Evolutionary conservation across 1,140 invertebrate genomes (phyloP).

Genomic region (Sminthurides bifidus): DNA sequence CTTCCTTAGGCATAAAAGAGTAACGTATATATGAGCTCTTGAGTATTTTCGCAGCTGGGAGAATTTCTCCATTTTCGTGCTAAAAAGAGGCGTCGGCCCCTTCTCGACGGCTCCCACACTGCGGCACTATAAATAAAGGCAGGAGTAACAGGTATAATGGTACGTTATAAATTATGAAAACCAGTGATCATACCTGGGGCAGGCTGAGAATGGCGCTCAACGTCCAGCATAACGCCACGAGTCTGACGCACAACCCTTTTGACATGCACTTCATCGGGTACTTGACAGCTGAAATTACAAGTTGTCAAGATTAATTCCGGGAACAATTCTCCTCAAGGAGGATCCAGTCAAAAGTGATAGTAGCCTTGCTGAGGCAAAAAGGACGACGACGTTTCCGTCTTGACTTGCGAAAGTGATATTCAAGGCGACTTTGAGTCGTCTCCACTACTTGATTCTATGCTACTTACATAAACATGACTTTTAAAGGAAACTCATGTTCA

Average conservation of each 20-base stretch:
- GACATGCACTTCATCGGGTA: constrained; percentile 64
- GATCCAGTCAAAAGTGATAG: neutral
- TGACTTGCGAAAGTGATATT: neutral
- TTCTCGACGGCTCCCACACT: no score
- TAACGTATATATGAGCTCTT: neutral
- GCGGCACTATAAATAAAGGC: neutral
- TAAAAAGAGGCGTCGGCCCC: neutral
- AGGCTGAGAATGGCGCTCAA: constrained; percentile 57
- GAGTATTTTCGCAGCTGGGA: neutral
- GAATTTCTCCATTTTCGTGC: no score
- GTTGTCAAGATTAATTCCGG: neutral
- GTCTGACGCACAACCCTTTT: constrained; percentile 44
- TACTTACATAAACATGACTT: no score
- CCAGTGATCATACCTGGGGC: constrained; percentile 57
- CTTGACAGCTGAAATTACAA: constrained; percentile 47
- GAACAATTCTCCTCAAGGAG: neutral
- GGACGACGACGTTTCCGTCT: neutral
- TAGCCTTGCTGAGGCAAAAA: no score
- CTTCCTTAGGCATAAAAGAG: neutral
- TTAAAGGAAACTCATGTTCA: no score
- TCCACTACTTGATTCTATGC: neutral
- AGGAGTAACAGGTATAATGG: neutral
- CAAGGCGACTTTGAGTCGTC: neutral
- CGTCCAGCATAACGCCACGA: constrained; percentile 53
- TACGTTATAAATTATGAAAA: neutral